Evolutionary conservation across 2,888 invertebrate species (phyloP), one percentile per base, ranked within the genome.

Genomic region (Clanis bilineata): DNA sequence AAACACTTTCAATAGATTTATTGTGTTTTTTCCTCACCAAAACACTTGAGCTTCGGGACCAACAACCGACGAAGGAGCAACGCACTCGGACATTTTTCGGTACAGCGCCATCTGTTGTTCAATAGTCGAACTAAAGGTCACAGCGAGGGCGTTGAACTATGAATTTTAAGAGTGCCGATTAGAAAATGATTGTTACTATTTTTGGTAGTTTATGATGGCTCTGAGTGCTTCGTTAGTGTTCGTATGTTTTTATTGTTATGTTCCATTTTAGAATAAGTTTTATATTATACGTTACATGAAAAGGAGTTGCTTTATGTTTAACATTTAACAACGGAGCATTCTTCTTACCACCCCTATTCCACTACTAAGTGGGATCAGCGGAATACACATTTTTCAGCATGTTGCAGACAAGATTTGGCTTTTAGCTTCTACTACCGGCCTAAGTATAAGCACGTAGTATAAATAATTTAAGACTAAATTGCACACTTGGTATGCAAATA

Each of bases 21-120:
- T 41, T 39, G n/a, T 55, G 57, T 66, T 70, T 73, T 76, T 76
- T 71, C 69, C 64, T 66, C 65, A 69, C 68, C 69, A 71, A 68
- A 69, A 62, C 68, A 66, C 64, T 64, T 72, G 67, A 70, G 70
- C 72, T 70, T 64, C 60, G 72, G 70, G 83, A 73, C 75, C 79
- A 83, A 77, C 71, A 80, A 82, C 83, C 83, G 74, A 60, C 51
- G 61, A 61, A 75, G 70, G 86, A 83, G 74, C 86, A 87, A 86
- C 77, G 87, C 65, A 78, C 86, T 79, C 71, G 79, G 71, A 73
- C 71, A 70, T 69, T 70, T 72, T 70, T 69, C 61, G 55, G 60
- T 32, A 64, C 64, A 76, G 62, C 78, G 84, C 81, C 76, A 74
- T 74, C 76, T 76, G 51, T 61, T 65, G 66, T 57, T 66, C 57